Conservation (phyloP, 2,888 invertebrate species). For the Ichneumon xanthorius region DNA sequence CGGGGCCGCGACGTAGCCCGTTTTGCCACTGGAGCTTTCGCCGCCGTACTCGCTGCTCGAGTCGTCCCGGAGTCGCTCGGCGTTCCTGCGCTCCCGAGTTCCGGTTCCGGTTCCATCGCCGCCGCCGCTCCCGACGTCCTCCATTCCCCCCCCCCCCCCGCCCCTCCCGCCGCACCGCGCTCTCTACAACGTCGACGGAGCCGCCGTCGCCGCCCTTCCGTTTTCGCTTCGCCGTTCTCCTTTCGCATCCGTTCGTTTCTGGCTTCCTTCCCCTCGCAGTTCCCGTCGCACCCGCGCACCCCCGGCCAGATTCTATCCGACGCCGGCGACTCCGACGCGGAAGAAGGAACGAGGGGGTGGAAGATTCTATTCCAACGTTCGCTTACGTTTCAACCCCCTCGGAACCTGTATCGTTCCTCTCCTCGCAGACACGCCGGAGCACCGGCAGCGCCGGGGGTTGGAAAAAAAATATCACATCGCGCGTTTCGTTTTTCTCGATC, state of each 20-base stretch:
- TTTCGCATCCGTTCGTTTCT: slow-evolving; percentile 78
- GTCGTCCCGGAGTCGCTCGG: slow-evolving; percentile 72
- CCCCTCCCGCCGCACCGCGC: slow-evolving; percentile 59
- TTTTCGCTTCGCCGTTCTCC: slow-evolving; percentile 77
- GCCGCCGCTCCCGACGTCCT: slow-evolving; percentile 25
- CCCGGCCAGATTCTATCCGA: slow-evolving; percentile 18
- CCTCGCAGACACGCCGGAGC: slow-evolving; percentile 14
- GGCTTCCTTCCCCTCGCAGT: slow-evolving; percentile 71
- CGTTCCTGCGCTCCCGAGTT: slow-evolving; percentile 79
- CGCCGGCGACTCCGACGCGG: slow-evolving; percentile 39
- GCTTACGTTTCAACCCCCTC: slow-evolving; percentile 60
- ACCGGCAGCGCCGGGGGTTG: not conserved
- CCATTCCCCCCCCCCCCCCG: slow-evolving; percentile 54
- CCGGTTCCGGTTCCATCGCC: slow-evolving; percentile 79
- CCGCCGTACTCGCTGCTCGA: slow-evolving; percentile 67
- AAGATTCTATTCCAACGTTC: slow-evolving; percentile 45
- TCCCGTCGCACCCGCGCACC: slow-evolving; percentile 37
- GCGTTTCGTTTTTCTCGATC: not conserved
- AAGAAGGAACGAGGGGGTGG: slow-evolving; percentile 13
- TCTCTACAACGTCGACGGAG: slow-evolving; percentile 52
- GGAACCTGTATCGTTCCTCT: not conserved
- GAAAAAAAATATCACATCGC: not conserved
- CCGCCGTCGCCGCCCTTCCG: slow-evolving; percentile 73
- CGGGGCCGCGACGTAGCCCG: slow-evolving; percentile 70
- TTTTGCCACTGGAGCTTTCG: slow-evolving; percentile 60